These are phyloP conservation scores for Coranthus polyacanthus DNA, from an alignment of 2,797 vertebrate genomes.

Conservation along the genomic window DNA sequence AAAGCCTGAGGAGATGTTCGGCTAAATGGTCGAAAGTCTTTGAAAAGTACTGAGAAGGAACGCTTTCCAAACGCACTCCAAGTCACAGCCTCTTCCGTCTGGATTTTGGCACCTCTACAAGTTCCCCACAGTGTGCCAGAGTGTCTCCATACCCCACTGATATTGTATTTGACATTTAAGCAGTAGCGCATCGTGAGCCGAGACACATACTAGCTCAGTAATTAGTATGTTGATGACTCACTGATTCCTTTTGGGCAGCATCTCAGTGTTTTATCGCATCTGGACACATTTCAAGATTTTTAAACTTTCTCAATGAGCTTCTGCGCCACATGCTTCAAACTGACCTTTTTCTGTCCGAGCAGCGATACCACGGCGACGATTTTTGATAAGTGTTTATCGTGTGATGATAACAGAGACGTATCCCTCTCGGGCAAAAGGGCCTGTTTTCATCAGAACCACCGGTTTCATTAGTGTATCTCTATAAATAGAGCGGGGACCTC, in stretches of 20 bases:
- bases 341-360: conserved; percentile 1
- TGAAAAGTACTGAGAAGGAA: conserved; percentile 28
- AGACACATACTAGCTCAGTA: conserved; percentile 40
- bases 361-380: too few relatives aligned
- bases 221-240: conserved; percentile 61
- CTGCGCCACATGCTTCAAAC: neutral
- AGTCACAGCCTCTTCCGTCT: conserved; percentile 33
- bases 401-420: conserved; percentile 5
- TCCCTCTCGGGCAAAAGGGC: neutral
- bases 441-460: conserved; percentile 7
- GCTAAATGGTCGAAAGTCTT: conserved; percentile 7
- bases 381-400: conserved; percentile 3
- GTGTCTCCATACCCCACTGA: conserved; percentile 36
- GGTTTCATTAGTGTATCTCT: conserved; percentile 35
- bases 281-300: conserved; percentile 17
- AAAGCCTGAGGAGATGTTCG: conserved; percentile 13
- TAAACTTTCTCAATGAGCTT: conserved; percentile 14
- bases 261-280: conserved; percentile 18
- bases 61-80: conserved; percentile 2
- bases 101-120: conserved; percentile 51
- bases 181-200: conserved; percentile 33
- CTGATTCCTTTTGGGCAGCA: conserved; percentile 42
- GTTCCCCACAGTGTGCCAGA: conserved; percentile 27
- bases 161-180: conserved; percentile 59
- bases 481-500: conserved; percentile 44